Percentiles rank a stretch among this genome's conserved stretches.
Conservation (phyloP, 2,113 vertebrate genomes). For the Nyctibius bracteatus region DNA sequence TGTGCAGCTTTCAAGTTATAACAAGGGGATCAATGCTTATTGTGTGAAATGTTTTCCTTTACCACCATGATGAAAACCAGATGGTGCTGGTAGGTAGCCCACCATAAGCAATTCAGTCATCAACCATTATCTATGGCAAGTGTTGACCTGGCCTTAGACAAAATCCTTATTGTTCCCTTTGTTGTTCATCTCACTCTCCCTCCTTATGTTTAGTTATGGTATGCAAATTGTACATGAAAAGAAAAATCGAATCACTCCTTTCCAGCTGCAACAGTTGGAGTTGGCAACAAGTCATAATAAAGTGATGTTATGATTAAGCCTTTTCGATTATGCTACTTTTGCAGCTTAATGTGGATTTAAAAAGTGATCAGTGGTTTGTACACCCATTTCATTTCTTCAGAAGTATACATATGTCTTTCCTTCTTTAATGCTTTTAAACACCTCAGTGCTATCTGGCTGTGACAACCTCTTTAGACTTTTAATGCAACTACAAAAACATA, state of each 20-base stretch:
- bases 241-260: background rate
- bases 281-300: background rate
- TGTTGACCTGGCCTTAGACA: slow-evolving; percentile 32
- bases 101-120: slow-evolving; percentile 11
- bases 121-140: background rate
- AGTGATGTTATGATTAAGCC: background rate
- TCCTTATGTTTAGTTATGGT: background rate
- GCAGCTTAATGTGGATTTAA: background rate
- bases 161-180: slow-evolving; percentile 9
- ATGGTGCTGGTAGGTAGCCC: background rate
- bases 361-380: background rate
- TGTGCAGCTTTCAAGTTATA: slow-evolving; percentile 19
- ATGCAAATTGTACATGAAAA: slow-evolving; percentile 3
- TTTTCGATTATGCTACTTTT: background rate
- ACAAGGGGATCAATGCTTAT: background rate
- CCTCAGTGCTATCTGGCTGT: background rate
- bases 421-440: background rate
- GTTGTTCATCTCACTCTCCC: background rate
- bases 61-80: slow-evolving; percentile 36
- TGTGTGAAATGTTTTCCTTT: slow-evolving; percentile 9
- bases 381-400: background rate
- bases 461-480: background rate
- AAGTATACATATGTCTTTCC: background rate
- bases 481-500: background rate
- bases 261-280: background rate